Base-by-base conservation (phyloP, 2,888 invertebrate species). In the Luperina testacea region DNA sequence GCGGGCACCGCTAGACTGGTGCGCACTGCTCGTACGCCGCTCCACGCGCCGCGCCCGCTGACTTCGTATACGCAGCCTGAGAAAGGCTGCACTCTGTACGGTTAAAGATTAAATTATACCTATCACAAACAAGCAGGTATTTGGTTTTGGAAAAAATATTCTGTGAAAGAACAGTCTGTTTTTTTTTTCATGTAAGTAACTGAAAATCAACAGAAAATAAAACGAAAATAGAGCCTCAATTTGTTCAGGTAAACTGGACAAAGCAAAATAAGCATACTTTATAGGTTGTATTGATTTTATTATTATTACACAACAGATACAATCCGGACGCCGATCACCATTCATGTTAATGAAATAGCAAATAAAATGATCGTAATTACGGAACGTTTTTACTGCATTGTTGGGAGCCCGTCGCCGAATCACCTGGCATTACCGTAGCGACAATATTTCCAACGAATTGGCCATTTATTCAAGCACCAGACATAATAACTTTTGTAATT, bases 371-470 rank as follows among this genome's bases (percentile, higher is more conserved):
- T 94, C 91, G 95, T 94, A 96, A 96, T 96, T 96, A 96, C 95
- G 91, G 78, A 93, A 92, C 94, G 95, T 94, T 96, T 95, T 95
- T 95, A 94, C 95, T 93, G 95, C 94, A 95, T 96, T 96, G 95
- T 95, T 94, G 88, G 84, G 83, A 81, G 92, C 93, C 91, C 92
- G 91, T 92, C 91, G 89, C 91, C 91, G 92, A 96, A 96, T 96
- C 95, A 96, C 96, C 96, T 95, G 95, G 90, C 95, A 96, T 96
- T 96, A 95, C 94, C 93, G 92, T 89, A 72, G 88, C 91, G 93
- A 94, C 95, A 96, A 96, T 96, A 96, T 96, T 96, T 94, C 90
- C 94, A 91, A 93, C 95, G 94, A 96, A 96, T 95, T 93, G 93
- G 92, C 93, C 94, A 95, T 96, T 96, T 95, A 94, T 95, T 92